Evolutionary conservation across 1,140 invertebrate genomes (phyloP).

Genomic region (Sminthurinus signatus): DNA sequence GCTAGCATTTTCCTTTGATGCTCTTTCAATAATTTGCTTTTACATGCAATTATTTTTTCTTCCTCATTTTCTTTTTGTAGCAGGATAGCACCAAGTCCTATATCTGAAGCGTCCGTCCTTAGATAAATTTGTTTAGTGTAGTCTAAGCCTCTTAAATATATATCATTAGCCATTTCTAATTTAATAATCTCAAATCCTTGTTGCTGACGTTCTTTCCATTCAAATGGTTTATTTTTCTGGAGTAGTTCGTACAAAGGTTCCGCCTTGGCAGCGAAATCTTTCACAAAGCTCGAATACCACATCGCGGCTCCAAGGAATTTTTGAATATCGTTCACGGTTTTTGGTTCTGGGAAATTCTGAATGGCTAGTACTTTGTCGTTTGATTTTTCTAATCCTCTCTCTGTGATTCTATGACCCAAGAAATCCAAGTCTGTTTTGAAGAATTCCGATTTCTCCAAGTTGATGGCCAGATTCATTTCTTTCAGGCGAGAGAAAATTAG

Average conservation of each 20-base stretch:
- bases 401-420: conserved; percentile 44
- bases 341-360: conserved; percentile 31
- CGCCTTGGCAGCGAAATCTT: conserved; percentile 30
- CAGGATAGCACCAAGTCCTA: conserved; percentile 18
- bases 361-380: conserved; percentile 44
- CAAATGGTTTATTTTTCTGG: background rate
- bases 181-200: conserved; percentile 32
- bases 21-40: conserved; percentile 17
- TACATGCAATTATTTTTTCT: conserved; percentile 6
- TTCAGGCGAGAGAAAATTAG: conserved; percentile 44
- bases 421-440: conserved; percentile 44
- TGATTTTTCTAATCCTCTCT: conserved; percentile 44
- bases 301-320: conserved; percentile 42
- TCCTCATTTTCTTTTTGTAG: background rate
- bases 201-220: conserved; percentile 23
- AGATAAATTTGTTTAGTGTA: conserved; percentile 21
- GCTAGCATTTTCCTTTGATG: conserved; percentile 4
- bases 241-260: conserved; percentile 35
- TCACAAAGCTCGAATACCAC: conserved; percentile 37
- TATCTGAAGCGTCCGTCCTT: conserved; percentile 14
- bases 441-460: conserved; percentile 48
- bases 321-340: conserved; percentile 31
- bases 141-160: conserved; percentile 18
- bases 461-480: conserved; percentile 47
- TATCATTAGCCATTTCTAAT: conserved; percentile 15